Evolutionary conservation across 2,888 invertebrate species (phyloP), one percentile per base, ranked within the genome.

Genomic region (Crioceris asparagi): DNA sequence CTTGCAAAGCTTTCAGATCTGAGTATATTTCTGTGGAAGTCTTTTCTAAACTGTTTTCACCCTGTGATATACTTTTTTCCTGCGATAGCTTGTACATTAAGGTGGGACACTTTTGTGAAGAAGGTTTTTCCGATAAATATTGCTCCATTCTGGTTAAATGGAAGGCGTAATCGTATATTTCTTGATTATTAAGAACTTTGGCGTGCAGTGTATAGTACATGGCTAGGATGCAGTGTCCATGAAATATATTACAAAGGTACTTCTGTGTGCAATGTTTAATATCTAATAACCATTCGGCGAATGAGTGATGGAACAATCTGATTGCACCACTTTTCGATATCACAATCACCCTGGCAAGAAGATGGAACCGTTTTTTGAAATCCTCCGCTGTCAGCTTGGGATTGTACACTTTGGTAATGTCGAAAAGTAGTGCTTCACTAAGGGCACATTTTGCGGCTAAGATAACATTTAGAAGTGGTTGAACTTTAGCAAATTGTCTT

Each of bases 201-300:
- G 82, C 80, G 15, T 79, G 74, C 32, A 83, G 65, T 33, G 82
- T 74, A 68, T 87, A 83, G 56, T 81, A 79, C 78, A 91, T 83
- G 14, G 86, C 83, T 26, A 91, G 70, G 61, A 86, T 84, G 7
- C 83, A 83, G 62, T 94, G 93, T 0, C 94, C 94, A 51, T 88
- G 86, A 34, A 77, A 71, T 6, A 85, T 79, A 48, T 82, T 80
- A 62, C 91, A 94, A 46, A 94, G 71, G 64, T 91, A 96, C 51
- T 91, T 85, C 50, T 91, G 83, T 2, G 94, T 96, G 62, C 94
- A 93, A 59, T 96, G 93, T 64, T 96, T 96, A n/a, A 96, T 93
- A 62, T 96, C 96, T 36, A 88, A 68, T 48, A 96, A 67, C 96
- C 96, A 96, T 58, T 86, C 84, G 16, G 91, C 85, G 63, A 94